Conservation (phyloP, 2,113 vertebrate species). For the Bubo scandiacus region DNA sequence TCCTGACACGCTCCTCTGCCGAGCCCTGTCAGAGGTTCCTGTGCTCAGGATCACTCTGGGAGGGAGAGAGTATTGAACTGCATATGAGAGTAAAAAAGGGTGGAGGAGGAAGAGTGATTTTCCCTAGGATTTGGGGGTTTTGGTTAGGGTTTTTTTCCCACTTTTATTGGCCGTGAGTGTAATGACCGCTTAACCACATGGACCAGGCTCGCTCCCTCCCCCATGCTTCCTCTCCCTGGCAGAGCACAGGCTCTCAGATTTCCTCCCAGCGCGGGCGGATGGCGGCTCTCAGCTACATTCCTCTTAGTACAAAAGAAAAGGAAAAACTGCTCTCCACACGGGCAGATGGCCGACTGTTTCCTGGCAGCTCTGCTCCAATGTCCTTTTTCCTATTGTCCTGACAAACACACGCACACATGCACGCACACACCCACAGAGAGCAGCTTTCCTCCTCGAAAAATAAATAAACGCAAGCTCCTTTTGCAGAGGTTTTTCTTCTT, state of each 20-base stretch:
- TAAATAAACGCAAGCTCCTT: neutral
- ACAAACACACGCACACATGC: neutral
- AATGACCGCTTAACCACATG: constrained; percentile 27
- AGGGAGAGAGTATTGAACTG: neutral
- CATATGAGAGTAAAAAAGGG: neutral
- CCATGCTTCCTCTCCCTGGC: constrained; percentile 45
- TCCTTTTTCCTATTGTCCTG: constrained; percentile 46
- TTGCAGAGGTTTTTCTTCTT: neutral
- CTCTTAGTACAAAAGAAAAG: constrained; percentile 3
- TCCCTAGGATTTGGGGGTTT: neutral
- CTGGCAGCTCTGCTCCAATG: neutral
- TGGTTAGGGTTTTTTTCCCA: neutral
- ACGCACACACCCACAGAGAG: neutral
- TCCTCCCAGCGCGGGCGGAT: constrained; percentile 48
- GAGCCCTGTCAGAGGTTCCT: neutral
- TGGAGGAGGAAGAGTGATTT: neutral
- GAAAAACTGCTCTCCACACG: neutral
- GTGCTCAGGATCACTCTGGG: neutral
- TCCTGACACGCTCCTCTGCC: rapidly evolving
- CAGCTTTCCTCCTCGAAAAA: constrained; percentile 1
- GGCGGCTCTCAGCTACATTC: constrained; percentile 36
- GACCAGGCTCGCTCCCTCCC: neutral
- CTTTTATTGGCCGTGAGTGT: constrained; percentile 30
- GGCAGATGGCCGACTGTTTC: constrained; percentile 47
- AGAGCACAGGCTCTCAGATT: constrained; percentile 15